Evolutionary conservation across 2,797 vertebrate genomes (phyloP), one percentile per base, ranked within the genome.

Genomic region (Pseudomugil gertrudae): DNA sequence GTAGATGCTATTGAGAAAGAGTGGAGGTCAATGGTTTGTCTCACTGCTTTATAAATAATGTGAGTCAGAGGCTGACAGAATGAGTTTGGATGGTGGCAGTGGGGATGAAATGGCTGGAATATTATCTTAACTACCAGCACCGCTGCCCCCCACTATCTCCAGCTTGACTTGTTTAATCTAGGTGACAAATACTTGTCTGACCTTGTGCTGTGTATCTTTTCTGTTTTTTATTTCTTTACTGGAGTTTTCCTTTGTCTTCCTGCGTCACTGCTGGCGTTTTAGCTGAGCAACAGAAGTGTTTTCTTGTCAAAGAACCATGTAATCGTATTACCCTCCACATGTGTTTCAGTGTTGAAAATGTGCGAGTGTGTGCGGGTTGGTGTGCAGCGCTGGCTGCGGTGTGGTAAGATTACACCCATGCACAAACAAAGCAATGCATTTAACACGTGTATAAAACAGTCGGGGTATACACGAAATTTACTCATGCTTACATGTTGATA

Each of bases 21-120:
- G 74, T 66, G 69, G 69, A 90, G 92, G 90, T 92, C 89, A 90
- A 87, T 85, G 89, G 88, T 90, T 89, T 90, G 86, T 89, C 90
- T 90, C 81, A 69, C 72, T 66, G 78, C 80, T 71, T 91, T 85
- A 87, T 91, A 92, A 91, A 92, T 91, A 88, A 88, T 84, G 82
- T 86, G 88, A 88, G 69, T 92, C 83, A 81, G 73, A 81, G 69
- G 80, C 87, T 85, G 84, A 87, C 80, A 71, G 85, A 87, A 83
- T 85, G 74, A 67, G 83, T 85, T 84, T 87, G 77, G 76, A 83
- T 84, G 85, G 84, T 54, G 1, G 83, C 69, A 65, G 81, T 57
- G 36, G 70, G 74, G 61, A 76, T 77, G 48, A 87, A 89, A 74
- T 78, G 58, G 60, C 78, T 66, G 53, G 74, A 72, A 88, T 87